Base-by-base conservation (phyloP, 2,888 invertebrate genomes). In the Cataglyphis albicans region DNA sequence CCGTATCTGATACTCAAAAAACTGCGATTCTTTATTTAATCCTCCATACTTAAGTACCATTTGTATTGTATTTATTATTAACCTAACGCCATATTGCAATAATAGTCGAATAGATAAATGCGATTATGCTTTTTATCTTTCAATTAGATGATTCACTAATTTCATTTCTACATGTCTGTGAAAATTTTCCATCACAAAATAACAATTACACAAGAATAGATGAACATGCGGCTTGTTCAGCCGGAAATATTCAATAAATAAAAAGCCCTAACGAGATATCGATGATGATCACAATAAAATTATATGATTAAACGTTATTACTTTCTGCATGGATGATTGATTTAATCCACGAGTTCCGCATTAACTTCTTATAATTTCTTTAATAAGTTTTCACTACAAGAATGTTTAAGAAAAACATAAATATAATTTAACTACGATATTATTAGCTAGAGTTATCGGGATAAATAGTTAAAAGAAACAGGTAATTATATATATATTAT, bases 341-440 rank as follows among this genome's bases (percentile, higher is more conserved):
- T 52, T 2, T 52, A 29, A 61, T 61, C 32, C 32, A 3, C 61
- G 61, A 32, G 61, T 32, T 61, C 61, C 61, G 32, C 18, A 29
- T 29, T 65, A 64, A 65, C 41, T 76, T 21, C 25, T 70, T 52
- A 44, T 35, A 82, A 82, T 75, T 52, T 78, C 32, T 38, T 41
- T 52, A 52, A 52, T 52, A 52, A 52, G 70, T 70, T 86, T 81
- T 68, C 83, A 63, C 67, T 21, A 41, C 5, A 21, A 9, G 63
- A 83, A 86, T 74, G 78, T 57, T 78, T 76, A 25, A 78, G 67
- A 63, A 75, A 52, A 59, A 29, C 6, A 29, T 25, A 59, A 67
- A 52, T 21, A 15, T 35, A 48, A 18, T 35, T 35, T 64, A 59
- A 7, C 6, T 10, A 12, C 38, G 10, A 9, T 35, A 15, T 48